These are phyloP conservation scores for Apodemia mormo DNA, from an alignment of 2,888 invertebrate species.

Conservation along the genomic window DNA sequence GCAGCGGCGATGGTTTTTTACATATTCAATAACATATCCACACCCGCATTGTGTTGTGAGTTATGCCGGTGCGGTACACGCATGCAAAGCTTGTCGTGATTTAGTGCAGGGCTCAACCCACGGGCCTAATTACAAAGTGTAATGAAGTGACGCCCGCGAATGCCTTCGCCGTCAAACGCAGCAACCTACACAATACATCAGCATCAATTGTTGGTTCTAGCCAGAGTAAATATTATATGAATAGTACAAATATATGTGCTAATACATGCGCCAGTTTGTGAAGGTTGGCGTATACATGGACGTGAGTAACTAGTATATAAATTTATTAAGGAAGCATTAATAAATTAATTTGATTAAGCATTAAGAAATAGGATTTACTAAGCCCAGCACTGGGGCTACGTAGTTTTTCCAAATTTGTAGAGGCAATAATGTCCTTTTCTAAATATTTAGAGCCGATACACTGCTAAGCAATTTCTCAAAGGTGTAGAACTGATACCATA, in stretches of 20 bases:
- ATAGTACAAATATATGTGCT: neutral
- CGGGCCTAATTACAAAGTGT: conserved; percentile 77
- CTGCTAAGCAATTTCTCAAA: too few relatives aligned
- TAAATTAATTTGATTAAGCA: too few relatives aligned
- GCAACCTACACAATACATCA: neutral
- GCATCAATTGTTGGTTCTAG: neutral
- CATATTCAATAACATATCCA: conserved; percentile 65
- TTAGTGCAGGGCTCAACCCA: conserved; percentile 71
- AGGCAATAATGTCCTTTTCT: too few relatives aligned
- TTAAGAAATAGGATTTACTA: too few relatives aligned
- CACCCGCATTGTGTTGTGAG: conserved; percentile 61
- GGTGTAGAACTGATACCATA: too few relatives aligned
- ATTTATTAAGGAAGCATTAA: too few relatives aligned
- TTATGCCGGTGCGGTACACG: conserved; percentile 55
- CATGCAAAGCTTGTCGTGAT: conserved; percentile 69
- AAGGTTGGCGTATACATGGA: too few relatives aligned
- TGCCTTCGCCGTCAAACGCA: conserved; percentile 16
- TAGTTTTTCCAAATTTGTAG: too few relatives aligned
- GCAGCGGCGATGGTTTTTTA: conserved; percentile 50
- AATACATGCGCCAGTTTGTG: too few relatives aligned
- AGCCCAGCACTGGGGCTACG: too few relatives aligned
- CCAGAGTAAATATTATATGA: neutral
- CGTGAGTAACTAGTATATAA: too few relatives aligned
- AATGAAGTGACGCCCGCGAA: conserved; percentile 63
- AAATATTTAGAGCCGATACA: too few relatives aligned